Percentiles rank a stretch among this genome's conserved stretches.
Conservation (phyloP, 1,140 invertebrate genomes). For the Helicoverpa armigera region DNA sequence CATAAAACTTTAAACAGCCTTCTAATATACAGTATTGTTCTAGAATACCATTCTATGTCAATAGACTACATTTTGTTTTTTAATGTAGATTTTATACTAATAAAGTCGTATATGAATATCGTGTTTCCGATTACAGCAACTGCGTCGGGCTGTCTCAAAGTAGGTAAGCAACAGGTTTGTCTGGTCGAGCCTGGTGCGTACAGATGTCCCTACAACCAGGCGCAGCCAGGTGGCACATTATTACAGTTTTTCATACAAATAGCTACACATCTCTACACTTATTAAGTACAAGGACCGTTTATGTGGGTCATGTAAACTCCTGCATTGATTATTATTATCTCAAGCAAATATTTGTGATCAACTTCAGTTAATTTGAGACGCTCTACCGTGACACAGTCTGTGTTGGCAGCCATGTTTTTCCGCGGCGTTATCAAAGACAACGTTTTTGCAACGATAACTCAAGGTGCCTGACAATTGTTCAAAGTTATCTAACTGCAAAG, state of each 20-base stretch:
- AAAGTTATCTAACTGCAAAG: slow-evolving; percentile 1
- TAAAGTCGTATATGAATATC: slow-evolving; percentile 26
- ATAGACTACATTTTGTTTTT: background rate
- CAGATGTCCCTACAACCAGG: slow-evolving; percentile 52
- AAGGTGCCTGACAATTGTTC: background rate
- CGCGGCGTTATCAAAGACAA: background rate
- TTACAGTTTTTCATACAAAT: slow-evolving; percentile 48
- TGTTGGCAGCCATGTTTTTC: background rate
- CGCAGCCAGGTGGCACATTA: slow-evolving; percentile 54
- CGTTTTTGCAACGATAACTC: background rate
- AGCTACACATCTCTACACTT: slow-evolving; percentile 54
- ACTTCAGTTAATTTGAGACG: background rate
- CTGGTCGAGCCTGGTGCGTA: slow-evolving; percentile 43
- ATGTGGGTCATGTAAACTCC: slow-evolving; percentile 57
- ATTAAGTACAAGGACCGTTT: slow-evolving; percentile 62
- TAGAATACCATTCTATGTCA: background rate
- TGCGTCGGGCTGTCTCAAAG: background rate
- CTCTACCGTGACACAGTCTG: background rate
- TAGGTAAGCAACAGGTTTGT: slow-evolving; percentile 53
- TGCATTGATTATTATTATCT: slow-evolving; percentile 19
- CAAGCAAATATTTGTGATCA: slow-evolving; percentile 31
- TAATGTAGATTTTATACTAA: slow-evolving; percentile 11
- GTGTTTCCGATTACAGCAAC: slow-evolving; percentile 24
- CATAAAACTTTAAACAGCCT: too few relatives aligned
- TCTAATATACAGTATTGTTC: too few relatives aligned